These are phyloP conservation scores for Pocillopora damicornis DNA, from an alignment of 64 coral and sea anemone genomes.

Conservation along the genomic window DNA sequence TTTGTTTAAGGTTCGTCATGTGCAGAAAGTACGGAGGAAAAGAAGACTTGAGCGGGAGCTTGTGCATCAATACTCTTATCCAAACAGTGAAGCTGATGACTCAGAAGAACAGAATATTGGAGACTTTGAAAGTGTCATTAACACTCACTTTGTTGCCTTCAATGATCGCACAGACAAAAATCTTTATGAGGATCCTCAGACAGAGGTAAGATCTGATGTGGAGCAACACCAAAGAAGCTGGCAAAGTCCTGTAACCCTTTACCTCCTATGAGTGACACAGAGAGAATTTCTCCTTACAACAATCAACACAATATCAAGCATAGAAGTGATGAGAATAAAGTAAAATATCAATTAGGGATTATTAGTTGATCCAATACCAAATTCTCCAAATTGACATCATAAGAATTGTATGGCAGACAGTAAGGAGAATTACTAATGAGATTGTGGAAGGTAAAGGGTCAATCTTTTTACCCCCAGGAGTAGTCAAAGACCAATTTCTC, in stretches of 20 bases:
- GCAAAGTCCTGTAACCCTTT: neutral
- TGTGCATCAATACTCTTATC: constrained; percentile 55
- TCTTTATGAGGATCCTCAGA: constrained; percentile 30
- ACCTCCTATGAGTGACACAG: neutral
- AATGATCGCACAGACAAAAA: constrained; percentile 48
- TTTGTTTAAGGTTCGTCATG: constrained; percentile 35
- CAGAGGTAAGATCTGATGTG: neutral
- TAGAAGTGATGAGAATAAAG: no score
- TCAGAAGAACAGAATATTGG: constrained; percentile 34
- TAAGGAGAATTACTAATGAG: neutral
- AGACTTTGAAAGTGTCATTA: constrained; percentile 47
- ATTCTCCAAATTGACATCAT: no score
- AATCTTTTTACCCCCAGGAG: neutral
- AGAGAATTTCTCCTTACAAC: no score
- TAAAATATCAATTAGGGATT: no score
- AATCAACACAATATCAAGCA: no score
- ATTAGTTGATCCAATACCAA: no score
- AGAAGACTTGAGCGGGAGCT: constrained; percentile 47
- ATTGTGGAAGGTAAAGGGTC: no score
- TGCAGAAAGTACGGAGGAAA: constrained; percentile 48
- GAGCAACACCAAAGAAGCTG: no score
- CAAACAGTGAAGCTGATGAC: constrained; percentile 56
- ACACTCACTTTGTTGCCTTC: constrained; percentile 37
- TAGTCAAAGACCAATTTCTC: neutral
- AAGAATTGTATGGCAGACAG: no score